Evolutionary conservation across 2,797 vertebrate genomes (phyloP).

Genomic region (Thunnus albacares): DNA sequence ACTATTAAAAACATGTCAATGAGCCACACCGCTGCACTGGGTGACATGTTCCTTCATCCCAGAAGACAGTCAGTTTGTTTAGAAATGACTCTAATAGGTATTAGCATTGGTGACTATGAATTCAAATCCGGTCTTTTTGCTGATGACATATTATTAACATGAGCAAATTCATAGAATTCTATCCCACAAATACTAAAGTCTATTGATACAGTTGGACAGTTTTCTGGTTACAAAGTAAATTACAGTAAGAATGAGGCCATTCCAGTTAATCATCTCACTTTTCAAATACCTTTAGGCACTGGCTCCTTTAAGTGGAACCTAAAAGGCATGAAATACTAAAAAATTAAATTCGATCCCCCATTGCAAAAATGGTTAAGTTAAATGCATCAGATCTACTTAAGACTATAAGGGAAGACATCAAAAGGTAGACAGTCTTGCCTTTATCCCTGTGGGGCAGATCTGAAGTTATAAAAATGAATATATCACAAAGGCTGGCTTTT

Average conservation of each 20-base stretch:
- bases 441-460: slow-evolving; percentile 3
- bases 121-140: too few relatives aligned
- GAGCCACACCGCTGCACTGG: too few relatives aligned
- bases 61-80: too few relatives aligned
- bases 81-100: too few relatives aligned
- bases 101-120: too few relatives aligned
- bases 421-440: not conserved
- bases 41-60: too few relatives aligned
- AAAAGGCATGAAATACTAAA: not conserved
- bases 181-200: too few relatives aligned
- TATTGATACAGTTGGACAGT: too few relatives aligned
- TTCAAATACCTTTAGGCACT: not conserved
- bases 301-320: not conserved
- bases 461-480: slow-evolving; percentile 1
- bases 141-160: too few relatives aligned
- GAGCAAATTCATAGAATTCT: too few relatives aligned
- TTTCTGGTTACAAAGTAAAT: too few relatives aligned
- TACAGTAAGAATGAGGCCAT: not conserved
- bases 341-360: not conserved
- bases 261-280: not conserved
- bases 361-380: not conserved
- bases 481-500: not conserved
- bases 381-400: not conserved
- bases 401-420: not conserved
- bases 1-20: too few relatives aligned